Percentiles rank a stretch among this genome's conserved stretches.
These are phyloP conservation scores for Gryllus bimaculatus DNA, from an alignment of 1,140 invertebrate genomes.

Conservation along the genomic window DNA sequence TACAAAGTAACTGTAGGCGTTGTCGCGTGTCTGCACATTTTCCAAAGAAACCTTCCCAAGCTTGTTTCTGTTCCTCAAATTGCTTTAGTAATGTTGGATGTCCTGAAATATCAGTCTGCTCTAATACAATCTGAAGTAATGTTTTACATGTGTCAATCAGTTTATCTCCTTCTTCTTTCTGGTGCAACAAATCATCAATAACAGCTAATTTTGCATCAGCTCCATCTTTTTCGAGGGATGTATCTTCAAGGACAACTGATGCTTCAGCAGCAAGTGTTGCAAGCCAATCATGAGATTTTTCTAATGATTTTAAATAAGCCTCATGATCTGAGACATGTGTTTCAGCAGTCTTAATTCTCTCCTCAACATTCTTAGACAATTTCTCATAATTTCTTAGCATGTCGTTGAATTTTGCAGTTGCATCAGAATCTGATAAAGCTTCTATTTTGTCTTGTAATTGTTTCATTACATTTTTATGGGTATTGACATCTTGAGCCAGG, in stretches of 20 bases:
- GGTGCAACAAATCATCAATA: conserved; percentile 63
- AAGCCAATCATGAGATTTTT: conserved; percentile 62
- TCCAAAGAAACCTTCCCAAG: conserved; percentile 68
- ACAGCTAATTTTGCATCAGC: conserved; percentile 62
- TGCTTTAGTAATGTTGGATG: conserved; percentile 63
- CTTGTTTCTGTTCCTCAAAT: conserved; percentile 60
- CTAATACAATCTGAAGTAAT: conserved; percentile 59
- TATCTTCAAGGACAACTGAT: conserved; percentile 52
- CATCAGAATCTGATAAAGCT: conserved; percentile 62
- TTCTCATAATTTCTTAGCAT: conserved; percentile 59
- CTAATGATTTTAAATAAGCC: conserved; percentile 66
- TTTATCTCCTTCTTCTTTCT: conserved; percentile 61
- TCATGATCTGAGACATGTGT: conserved; percentile 73
- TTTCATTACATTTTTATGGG: conserved; percentile 67
- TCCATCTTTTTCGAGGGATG: conserved; percentile 59
- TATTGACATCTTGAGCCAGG: conserved; percentile 68
- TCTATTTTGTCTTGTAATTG: conserved; percentile 68
- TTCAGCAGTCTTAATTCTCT: conserved; percentile 54
- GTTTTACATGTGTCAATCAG: conserved; percentile 59
- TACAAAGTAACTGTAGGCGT: conserved; percentile 58
- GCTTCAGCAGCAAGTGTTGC: conserved; percentile 60
- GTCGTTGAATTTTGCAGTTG: conserved; percentile 54
- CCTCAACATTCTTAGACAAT: conserved; percentile 54
- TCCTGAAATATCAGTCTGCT: conserved; percentile 68
- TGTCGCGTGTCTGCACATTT: conserved; percentile 55